Percentiles rank a stretch among this genome's conserved stretches.
Conservation (phyloP, 2,113 vertebrate genomes). For the Datnioides undecimradiatus region DNA sequence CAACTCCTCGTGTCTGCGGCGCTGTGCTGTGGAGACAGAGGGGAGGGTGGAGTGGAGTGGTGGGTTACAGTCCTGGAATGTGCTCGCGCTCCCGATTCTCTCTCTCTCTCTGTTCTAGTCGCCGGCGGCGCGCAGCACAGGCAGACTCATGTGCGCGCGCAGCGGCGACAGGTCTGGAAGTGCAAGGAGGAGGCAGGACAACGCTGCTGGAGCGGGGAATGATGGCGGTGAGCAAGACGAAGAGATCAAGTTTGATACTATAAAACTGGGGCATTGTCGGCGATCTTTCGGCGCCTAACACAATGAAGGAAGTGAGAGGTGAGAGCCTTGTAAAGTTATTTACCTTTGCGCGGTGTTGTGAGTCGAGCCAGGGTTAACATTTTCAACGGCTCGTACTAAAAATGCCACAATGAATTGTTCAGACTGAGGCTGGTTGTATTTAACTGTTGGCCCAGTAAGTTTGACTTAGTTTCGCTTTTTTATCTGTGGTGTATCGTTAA, state of each 20-base stretch:
- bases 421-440: slow-evolving; percentile 8
- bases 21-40: slow-evolving; percentile 27
- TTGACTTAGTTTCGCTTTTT: slow-evolving; percentile 52
- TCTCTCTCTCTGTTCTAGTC: slow-evolving; percentile 50
- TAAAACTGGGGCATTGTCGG: slow-evolving; percentile 43
- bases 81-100: slow-evolving; percentile 73
- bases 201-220: slow-evolving; percentile 72
- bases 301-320: slow-evolving; percentile 68
- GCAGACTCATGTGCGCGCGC: slow-evolving; percentile 61
- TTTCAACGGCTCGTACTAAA: slow-evolving; percentile 41
- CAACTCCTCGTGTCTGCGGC: slow-evolving; percentile 35
- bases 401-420: slow-evolving; percentile 69
- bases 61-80: slow-evolving; percentile 83
- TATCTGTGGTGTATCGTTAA: not conserved
- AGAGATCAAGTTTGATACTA: slow-evolving; percentile 78
- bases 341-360: not conserved
- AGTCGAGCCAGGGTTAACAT: not conserved
- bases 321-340: slow-evolving; percentile 46
- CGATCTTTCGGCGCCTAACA: slow-evolving; percentile 38
- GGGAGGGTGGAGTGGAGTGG: slow-evolving; percentile 59
- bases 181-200: slow-evolving; percentile 61
- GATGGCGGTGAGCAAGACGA: slow-evolving; percentile 81
- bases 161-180: slow-evolving; percentile 79
- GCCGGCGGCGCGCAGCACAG: slow-evolving; percentile 47
- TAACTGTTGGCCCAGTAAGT: slow-evolving; percentile 32